A percentile compares a stretch with the other conserved stretches of the same genome.
Conservation (phyloP, 2,113 vertebrate genomes). For the Larimichthys polyactis region DNA sequence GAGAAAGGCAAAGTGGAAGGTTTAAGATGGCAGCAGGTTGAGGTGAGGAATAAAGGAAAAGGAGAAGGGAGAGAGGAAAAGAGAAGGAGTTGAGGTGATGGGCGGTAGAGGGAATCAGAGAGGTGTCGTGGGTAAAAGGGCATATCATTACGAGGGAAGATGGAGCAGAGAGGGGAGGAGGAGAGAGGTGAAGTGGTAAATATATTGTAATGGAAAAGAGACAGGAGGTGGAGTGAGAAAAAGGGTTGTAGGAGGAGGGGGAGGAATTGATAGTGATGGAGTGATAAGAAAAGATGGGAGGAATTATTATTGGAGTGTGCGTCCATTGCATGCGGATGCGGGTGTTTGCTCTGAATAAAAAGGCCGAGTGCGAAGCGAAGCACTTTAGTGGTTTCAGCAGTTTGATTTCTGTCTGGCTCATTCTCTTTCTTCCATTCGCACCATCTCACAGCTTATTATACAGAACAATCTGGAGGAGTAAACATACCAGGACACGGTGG, state of each 20-base stretch:
- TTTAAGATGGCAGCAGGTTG: slow-evolving; percentile 2
- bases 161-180: slow-evolving; percentile 31
- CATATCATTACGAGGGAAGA: slow-evolving; percentile 38
- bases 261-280: slow-evolving; percentile 64
- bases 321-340: slow-evolving; percentile 19
- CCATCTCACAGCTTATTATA: slow-evolving; percentile 73
- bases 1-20: not conserved
- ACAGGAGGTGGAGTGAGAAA: slow-evolving; percentile 50
- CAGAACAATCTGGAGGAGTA: slow-evolving; percentile 72
- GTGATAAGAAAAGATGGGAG: slow-evolving; percentile 60
- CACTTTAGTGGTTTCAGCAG: slow-evolving; percentile 69
- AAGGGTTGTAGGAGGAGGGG: slow-evolving; percentile 27
- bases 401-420: slow-evolving; percentile 64
- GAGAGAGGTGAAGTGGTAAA: slow-evolving; percentile 65
- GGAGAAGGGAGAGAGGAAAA: not conserved
- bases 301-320: slow-evolving; percentile 60
- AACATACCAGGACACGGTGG: slow-evolving; percentile 66
- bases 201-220: slow-evolving; percentile 70
- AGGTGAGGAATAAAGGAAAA: not conserved
- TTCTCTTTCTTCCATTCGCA: slow-evolving; percentile 62
- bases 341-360: slow-evolving; percentile 60
- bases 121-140: slow-evolving; percentile 12
- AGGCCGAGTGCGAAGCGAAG: slow-evolving; percentile 43
- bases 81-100: not conserved
- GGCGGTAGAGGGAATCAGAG: not conserved